Evolutionary conservation across 2,888 invertebrate species (phyloP).

Genomic region (Meteorus cinctellus): DNA sequence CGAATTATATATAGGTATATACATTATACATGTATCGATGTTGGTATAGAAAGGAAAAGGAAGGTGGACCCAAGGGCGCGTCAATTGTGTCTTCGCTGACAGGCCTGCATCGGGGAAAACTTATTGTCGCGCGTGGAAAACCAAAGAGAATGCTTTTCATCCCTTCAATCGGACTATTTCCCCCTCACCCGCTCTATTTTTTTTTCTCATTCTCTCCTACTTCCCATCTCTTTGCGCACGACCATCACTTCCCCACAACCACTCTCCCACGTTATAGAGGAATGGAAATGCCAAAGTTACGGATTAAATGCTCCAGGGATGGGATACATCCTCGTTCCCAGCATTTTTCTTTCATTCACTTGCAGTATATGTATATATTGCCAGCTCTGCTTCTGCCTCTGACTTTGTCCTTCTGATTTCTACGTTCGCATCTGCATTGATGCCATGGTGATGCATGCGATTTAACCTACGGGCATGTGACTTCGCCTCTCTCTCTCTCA

Average conservation of each 20-base stretch:
- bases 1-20: constrained; percentile 42
- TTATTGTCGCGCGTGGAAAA: constrained; percentile 67
- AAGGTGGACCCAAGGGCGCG: constrained; percentile 29
- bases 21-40: constrained; percentile 24
- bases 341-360: constrained; percentile 16
- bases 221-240: constrained; percentile 33
- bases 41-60: constrained; percentile 32
- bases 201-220: not conserved
- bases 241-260: not conserved
- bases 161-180: not conserved
- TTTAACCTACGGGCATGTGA: constrained; percentile 23
- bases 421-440: not conserved
- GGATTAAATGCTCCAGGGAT: constrained; percentile 62
- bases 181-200: constrained; percentile 37
- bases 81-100: constrained; percentile 68
- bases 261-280: constrained; percentile 46
- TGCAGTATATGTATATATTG: constrained; percentile 19
- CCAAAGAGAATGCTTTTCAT: constrained; percentile 58
- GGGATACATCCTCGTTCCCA: constrained; percentile 13
- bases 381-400: constrained; percentile 6
- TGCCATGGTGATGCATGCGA: constrained; percentile 19
- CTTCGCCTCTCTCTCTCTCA: constrained; percentile 8
- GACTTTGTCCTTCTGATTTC: not conserved
- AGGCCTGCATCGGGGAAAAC: constrained; percentile 67
- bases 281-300: constrained; percentile 65